Percentiles rank a stretch among this genome's conserved stretches.
These are phyloP conservation scores for Psophia crepitans DNA, from an alignment of 2,113 vertebrate genomes.

Conservation along the genomic window DNA sequence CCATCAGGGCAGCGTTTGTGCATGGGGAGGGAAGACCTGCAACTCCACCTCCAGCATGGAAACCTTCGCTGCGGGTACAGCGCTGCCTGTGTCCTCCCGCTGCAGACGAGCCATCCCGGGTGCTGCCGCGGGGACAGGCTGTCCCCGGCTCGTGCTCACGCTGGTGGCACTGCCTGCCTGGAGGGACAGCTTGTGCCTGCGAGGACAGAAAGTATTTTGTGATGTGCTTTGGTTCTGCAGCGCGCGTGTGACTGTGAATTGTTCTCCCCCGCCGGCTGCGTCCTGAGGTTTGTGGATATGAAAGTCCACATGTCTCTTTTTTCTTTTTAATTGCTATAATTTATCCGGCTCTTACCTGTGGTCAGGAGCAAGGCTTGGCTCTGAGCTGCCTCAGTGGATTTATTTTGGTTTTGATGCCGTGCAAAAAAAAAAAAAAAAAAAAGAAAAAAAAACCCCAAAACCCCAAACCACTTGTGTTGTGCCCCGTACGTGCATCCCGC, in stretches of 20 bases:
- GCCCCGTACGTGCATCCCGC: neutral
- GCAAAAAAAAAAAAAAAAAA: neutral
- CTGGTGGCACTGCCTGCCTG: neutral
- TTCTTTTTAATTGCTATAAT: slow-evolving; percentile 39
- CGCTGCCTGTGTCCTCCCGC: neutral
- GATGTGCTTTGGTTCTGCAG: neutral
- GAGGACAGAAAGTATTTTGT: neutral
- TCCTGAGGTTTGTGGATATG: slow-evolving; percentile 28
- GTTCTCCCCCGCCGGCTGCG: accelerated
- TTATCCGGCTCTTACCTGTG: neutral
- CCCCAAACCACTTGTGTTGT: neutral
- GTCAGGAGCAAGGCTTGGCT: neutral
- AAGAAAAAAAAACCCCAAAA: too few relatives aligned
- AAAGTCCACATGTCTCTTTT: slow-evolving; percentile 5
- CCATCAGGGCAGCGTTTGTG: neutral
- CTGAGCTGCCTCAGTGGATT: neutral
- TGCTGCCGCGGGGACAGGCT: neutral
- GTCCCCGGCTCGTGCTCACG: neutral
- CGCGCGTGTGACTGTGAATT: neutral
- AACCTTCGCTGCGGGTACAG: neutral
- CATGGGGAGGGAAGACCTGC: neutral
- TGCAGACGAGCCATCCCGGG: neutral
- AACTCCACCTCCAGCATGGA: neutral
- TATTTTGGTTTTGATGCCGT: neutral
- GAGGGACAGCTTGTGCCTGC: neutral